These are phyloP conservation scores for Anolis apletophallus DNA, from an alignment of 2,797 vertebrate genomes.

Conservation along the genomic window DNA sequence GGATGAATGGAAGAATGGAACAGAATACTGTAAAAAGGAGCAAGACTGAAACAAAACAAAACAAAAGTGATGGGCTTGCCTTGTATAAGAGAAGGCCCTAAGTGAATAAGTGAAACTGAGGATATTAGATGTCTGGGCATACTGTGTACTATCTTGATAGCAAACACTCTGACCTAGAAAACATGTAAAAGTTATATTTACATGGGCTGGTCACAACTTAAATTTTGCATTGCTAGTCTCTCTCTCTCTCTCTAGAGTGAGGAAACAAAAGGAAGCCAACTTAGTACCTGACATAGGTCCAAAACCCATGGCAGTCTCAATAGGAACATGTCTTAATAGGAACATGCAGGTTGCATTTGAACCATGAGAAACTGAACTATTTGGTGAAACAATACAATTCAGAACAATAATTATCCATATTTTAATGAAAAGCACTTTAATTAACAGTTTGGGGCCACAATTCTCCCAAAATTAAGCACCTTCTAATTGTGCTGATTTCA, in stretches of 20 bases:
- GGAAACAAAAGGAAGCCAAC: constrained; percentile 56
- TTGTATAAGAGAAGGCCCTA: too few relatives aligned
- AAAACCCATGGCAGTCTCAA: constrained; percentile 60
- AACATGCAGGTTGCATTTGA: constrained; percentile 52
- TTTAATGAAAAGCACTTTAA: constrained; percentile 56
- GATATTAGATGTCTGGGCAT: too few relatives aligned
- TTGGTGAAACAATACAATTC: constrained; percentile 57
- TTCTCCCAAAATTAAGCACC: neutral
- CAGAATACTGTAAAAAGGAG: too few relatives aligned
- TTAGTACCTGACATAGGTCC: constrained; percentile 1
- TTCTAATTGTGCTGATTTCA: neutral
- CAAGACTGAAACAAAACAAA: too few relatives aligned
- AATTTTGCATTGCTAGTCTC: constrained; percentile 11
- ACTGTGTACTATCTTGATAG: too few relatives aligned
- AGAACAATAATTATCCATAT: constrained; percentile 56
- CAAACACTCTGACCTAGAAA: neutral
- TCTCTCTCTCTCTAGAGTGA: neutral
- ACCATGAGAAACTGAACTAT: constrained; percentile 15
- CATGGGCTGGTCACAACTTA: constrained; percentile 14
- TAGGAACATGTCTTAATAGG: constrained; percentile 38
- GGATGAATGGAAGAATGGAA: too few relatives aligned
- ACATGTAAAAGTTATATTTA: constrained; percentile 20
- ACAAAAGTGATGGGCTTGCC: too few relatives aligned
- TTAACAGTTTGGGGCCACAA: constrained; percentile 47
- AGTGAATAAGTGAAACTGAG: too few relatives aligned